These are phyloP conservation scores for Numenius arquata DNA, from an alignment of 2,113 vertebrate species.

Conservation along the genomic window DNA sequence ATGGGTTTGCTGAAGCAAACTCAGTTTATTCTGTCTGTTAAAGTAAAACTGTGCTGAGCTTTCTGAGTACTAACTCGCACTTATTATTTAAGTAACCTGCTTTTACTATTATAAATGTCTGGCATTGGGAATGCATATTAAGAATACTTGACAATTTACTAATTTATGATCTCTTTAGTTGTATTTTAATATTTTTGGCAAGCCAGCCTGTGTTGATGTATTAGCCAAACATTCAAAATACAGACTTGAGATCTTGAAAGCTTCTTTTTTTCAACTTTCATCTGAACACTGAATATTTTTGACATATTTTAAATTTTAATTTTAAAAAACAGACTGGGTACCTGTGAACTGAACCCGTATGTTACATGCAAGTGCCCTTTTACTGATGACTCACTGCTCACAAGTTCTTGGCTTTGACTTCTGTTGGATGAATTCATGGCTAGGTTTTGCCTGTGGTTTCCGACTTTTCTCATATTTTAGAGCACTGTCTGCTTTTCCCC, in stretches of 20 bases:
- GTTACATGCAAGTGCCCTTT: slow-evolving; percentile 56
- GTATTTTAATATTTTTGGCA: slow-evolving; percentile 73
- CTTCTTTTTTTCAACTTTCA: slow-evolving; percentile 48
- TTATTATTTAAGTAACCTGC: slow-evolving; percentile 62
- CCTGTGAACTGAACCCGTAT: slow-evolving; percentile 63
- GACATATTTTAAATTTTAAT: slow-evolving; percentile 68
- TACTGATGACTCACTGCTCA: slow-evolving; percentile 36
- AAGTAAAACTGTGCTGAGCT: slow-evolving; percentile 40
- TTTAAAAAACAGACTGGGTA: slow-evolving; percentile 63
- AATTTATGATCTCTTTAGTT: slow-evolving; percentile 74
- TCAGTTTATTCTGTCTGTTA: neutral
- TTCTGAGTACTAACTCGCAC: slow-evolving; percentile 22
- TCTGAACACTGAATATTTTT: slow-evolving; percentile 69
- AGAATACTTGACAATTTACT: slow-evolving; percentile 69
- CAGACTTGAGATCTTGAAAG: slow-evolving; percentile 66
- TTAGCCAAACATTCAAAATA: slow-evolving; percentile 68
- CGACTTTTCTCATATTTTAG: neutral
- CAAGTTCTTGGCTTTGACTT: slow-evolving; percentile 51
- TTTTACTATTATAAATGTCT: slow-evolving; percentile 67
- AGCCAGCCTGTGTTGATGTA: slow-evolving; percentile 69
- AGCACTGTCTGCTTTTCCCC: neutral
- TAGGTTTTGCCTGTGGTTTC: neutral
- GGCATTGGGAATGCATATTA: slow-evolving; percentile 63
- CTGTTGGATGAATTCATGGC: slow-evolving; percentile 23
- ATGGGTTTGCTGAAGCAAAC: slow-evolving; percentile 46